These are phyloP conservation scores for Caerostris darwini DNA, from an alignment of 1,140 invertebrate genomes.

Conservation along the genomic window DNA sequence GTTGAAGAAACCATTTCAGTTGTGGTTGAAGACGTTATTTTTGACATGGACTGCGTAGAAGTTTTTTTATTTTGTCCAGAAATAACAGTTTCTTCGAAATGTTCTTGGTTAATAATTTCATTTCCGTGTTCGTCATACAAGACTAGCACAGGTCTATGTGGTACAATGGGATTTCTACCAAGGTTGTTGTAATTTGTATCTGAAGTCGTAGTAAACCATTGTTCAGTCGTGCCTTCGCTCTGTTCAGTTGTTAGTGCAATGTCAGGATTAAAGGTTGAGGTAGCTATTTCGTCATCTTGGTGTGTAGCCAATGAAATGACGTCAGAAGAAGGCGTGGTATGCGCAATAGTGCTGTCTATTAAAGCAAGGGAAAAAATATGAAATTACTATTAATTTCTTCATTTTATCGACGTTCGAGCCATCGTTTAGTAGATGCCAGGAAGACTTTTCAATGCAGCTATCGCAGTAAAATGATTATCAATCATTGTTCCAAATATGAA, in stretches of 20 bases:
- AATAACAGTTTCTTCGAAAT: not conserved
- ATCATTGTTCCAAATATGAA: no score
- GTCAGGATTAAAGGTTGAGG: slow-evolving; percentile 66
- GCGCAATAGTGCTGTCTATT: slow-evolving; percentile 64
- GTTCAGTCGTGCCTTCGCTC: slow-evolving; percentile 72
- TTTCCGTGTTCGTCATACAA: slow-evolving; percentile 69
- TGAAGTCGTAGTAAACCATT: slow-evolving; percentile 74
- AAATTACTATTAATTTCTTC: not conserved
- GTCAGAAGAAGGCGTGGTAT: slow-evolving; percentile 40
- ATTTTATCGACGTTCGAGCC: slow-evolving; percentile 64
- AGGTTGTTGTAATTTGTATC: not conserved
- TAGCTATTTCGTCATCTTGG: slow-evolving; percentile 28
- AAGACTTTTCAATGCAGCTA: not conserved
- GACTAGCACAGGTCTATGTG: slow-evolving; percentile 43
- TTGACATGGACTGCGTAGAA: no score
- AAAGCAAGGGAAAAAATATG: slow-evolving; percentile 58
- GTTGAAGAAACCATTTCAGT: not conserved
- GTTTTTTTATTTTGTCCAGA: not conserved
- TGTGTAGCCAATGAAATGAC: slow-evolving; percentile 31
- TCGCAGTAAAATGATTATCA: not conserved
- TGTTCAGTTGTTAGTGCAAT: slow-evolving; percentile 70
- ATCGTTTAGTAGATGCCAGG: not conserved
- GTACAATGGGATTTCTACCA: slow-evolving; percentile 16
- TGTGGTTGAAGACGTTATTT: not conserved
- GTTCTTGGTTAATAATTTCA: slow-evolving; percentile 65